Evolutionary conservation across 2,113 vertebrate genomes (phyloP).

Genomic region (Prunella fulvescens): DNA sequence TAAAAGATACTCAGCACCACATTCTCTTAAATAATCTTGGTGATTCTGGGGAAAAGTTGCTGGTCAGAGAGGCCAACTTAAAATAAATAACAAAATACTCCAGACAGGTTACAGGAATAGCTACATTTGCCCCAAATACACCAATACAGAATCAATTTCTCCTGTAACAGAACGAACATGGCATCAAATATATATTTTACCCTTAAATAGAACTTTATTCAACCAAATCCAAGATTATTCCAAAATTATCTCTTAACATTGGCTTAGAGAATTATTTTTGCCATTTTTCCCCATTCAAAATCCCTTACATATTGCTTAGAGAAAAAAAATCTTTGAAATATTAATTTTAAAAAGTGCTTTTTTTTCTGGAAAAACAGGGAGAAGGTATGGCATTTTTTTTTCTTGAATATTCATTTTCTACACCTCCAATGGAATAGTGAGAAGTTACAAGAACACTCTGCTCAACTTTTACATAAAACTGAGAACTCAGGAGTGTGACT

Average conservation of each 20-base stretch:
- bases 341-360: not conserved
- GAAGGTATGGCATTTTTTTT: not conserved
- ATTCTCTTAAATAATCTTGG: not conserved
- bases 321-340: not conserved
- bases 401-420: not conserved
- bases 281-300: not conserved
- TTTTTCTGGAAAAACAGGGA: not conserved
- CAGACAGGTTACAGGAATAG: not conserved
- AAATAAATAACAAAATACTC: not conserved
- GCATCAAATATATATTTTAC: not conserved
- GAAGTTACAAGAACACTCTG: not conserved
- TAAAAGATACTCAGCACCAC: not conserved
- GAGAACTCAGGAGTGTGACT: not conserved
- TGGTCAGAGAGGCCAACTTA: no score
- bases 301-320: not conserved
- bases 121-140: not conserved
- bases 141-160: not conserved
- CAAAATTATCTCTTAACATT: not conserved
- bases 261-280: not conserved
- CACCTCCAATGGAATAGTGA: not conserved
- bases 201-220: constrained; percentile 51
- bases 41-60: not conserved
- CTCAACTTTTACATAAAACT: not conserved
- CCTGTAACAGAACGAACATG: accelerated
- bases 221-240: not conserved